Conservation (phyloP, 2,113 vertebrate species). For the Cnemophilus loriae region DNA sequence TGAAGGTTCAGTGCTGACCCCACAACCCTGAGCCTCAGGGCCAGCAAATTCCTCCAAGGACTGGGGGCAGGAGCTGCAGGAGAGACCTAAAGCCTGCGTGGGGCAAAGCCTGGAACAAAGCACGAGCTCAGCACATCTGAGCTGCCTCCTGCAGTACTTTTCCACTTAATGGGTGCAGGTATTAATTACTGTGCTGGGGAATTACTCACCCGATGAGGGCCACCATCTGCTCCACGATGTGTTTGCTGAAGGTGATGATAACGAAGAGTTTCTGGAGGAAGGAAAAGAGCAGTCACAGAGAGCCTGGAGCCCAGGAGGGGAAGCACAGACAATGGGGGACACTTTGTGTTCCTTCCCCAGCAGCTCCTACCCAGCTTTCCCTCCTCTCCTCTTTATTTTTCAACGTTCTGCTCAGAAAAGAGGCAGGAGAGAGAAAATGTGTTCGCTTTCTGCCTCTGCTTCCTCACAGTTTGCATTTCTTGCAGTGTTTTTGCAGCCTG, state of each 20-base stretch:
- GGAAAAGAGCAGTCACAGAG: constrained; percentile 59
- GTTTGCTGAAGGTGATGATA: constrained; percentile 90
- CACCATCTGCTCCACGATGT: constrained; percentile 94
- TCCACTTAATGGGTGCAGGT: not conserved
- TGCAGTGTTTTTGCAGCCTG: constrained; percentile 6
- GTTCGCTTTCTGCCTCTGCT: not conserved
- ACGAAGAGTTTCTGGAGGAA: constrained; percentile 91
- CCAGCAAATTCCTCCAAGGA: not conserved
- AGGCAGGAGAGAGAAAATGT: not conserved
- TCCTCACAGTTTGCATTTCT: not conserved
- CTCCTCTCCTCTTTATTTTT: not conserved
- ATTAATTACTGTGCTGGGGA: constrained; percentile 24
- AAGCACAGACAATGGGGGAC: not conserved
- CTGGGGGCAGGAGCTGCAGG: not conserved
- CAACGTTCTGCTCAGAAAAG: not conserved
- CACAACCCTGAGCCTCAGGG: not conserved
- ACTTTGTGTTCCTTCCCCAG: not conserved
- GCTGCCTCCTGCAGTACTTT: not conserved
- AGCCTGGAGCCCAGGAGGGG: not conserved
- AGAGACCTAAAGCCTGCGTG: not conserved
- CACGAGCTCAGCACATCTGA: not conserved
- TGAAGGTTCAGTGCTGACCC: not conserved
- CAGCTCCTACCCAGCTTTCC: not conserved
- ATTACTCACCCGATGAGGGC: constrained; percentile 91
- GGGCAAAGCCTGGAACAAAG: not conserved